phyloP scores from a whole-genome alignment of 2,113 vertebrate genomes.

The Oostethus manadensis region DNA sequence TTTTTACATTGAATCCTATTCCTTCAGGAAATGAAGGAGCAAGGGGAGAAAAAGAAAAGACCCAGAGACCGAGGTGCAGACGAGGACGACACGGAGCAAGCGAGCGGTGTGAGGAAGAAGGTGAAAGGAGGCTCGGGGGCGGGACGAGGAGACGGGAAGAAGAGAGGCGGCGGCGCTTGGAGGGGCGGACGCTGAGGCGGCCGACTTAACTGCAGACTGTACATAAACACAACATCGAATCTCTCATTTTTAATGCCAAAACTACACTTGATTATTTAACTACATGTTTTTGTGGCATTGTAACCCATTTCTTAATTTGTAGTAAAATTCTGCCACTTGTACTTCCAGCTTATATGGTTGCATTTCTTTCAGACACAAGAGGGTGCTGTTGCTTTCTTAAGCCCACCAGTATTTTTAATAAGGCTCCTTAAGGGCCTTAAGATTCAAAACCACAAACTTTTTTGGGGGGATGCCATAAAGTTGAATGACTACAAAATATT shows the following conservation, averaged over 20 bases:
- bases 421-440: too few species aligned
- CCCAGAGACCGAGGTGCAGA: slow-evolving; percentile 66
- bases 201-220: slow-evolving; percentile 24
- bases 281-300: slow-evolving; percentile 6
- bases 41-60: slow-evolving; percentile 84
- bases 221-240: slow-evolving; percentile 34
- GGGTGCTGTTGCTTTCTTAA: slow-evolving; percentile 8
- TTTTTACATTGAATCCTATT: background rate
- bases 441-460: too few species aligned
- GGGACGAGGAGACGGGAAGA: slow-evolving; percentile 33
- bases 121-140: slow-evolving; percentile 76
- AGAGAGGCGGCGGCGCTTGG: slow-evolving; percentile 52
- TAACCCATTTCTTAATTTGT: slow-evolving; percentile 33
- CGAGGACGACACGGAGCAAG: slow-evolving; percentile 79
- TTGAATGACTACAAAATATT: too few species aligned
- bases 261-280: slow-evolving; percentile 13
- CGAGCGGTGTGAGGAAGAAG: slow-evolving; percentile 86
- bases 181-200: slow-evolving; percentile 51
- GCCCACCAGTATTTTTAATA: too few species aligned
- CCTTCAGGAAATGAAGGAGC: slow-evolving; percentile 86
- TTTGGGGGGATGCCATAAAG: too few species aligned
- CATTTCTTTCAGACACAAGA: slow-evolving; percentile 20
- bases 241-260: slow-evolving; percentile 19
- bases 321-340: slow-evolving; percentile 41
- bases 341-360: background rate